Conservation (phyloP, 2,113 vertebrate genomes). For the Picathartes gymnocephalus region DNA sequence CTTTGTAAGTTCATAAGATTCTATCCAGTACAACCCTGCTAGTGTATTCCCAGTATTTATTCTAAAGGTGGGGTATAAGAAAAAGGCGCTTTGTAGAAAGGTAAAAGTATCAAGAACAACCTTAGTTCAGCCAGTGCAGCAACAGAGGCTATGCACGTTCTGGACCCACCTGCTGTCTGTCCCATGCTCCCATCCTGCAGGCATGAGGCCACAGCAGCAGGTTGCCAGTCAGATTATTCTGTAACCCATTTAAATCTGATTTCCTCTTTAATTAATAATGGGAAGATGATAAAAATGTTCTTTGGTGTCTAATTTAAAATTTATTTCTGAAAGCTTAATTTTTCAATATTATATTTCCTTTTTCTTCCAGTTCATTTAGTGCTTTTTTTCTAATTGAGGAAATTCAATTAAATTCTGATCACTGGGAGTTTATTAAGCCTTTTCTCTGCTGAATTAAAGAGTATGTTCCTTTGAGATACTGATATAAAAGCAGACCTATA, state of each 20-base stretch:
- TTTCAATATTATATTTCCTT: not conserved
- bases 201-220: not conserved
- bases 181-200: not conserved
- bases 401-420: slow-evolving; percentile 34
- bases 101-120: not conserved
- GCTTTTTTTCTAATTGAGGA: slow-evolving; percentile 2
- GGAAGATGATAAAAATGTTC: not conserved
- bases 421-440: slow-evolving; percentile 14
- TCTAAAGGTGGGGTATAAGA: not conserved
- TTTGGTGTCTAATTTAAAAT: not conserved
- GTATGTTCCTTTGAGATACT: not conserved
- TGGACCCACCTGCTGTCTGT: not conserved
- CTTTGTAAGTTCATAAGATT: rapidly evolving
- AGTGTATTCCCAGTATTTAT: not conserved
- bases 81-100: not conserved
- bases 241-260: not conserved
- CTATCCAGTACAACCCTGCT: not conserved
- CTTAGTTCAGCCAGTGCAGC: not conserved
- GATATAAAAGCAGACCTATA: not conserved
- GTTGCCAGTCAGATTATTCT: not conserved
- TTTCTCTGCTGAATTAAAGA: slow-evolving; percentile 13
- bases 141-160: no score
- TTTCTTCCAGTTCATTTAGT: not conserved
- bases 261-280: not conserved
- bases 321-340: not conserved